phyloP scores from a whole-genome alignment of 2,888 invertebrate genomes.

The Hanleya hanleyi region DNA sequence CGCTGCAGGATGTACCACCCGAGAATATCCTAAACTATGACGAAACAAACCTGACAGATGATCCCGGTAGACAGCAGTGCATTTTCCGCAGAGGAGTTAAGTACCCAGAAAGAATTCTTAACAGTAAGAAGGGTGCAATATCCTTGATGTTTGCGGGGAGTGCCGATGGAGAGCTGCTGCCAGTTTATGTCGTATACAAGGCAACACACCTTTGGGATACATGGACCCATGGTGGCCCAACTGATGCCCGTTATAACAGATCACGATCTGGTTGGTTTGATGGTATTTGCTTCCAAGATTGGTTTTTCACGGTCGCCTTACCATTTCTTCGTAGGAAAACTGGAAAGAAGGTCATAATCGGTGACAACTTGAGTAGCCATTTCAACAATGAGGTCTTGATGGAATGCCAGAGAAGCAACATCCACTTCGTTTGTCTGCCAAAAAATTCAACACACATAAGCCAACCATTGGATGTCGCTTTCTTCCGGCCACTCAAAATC shows the following conservation, averaged over 20 bases:
- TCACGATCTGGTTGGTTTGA: slow-evolving; percentile 68
- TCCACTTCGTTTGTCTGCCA: too few relatives aligned
- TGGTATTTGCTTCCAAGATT: slow-evolving; percentile 44
- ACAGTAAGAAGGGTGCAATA: slow-evolving; percentile 62
- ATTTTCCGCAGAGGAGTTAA: slow-evolving; percentile 16
- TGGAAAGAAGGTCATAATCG: too few relatives aligned
- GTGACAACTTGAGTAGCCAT: too few relatives aligned
- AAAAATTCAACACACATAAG: too few relatives aligned
- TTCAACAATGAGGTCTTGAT: too few relatives aligned
- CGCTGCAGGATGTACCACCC: slow-evolving; percentile 19
- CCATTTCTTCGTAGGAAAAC: too few relatives aligned
- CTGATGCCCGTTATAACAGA: slow-evolving; percentile 67
- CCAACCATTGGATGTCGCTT: too few relatives aligned
- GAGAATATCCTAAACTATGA: slow-evolving; percentile 66
- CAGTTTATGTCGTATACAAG: slow-evolving; percentile 73
- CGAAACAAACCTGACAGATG: slow-evolving; percentile 67
- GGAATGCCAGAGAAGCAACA: too few relatives aligned
- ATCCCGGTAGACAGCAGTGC: slow-evolving; percentile 57
- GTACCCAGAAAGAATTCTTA: slow-evolving; percentile 67
- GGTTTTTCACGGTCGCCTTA: too few relatives aligned
- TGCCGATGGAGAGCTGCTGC: slow-evolving; percentile 68
- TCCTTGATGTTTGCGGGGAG: slow-evolving; percentile 71
- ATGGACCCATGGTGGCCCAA: slow-evolving; percentile 72
- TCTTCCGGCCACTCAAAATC: too few relatives aligned
- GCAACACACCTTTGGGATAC: slow-evolving; percentile 66